Evolutionary conservation across 2,797 vertebrate species (phyloP), one percentile per base, ranked within the genome.

Genomic region (Nannoperca australis): DNA sequence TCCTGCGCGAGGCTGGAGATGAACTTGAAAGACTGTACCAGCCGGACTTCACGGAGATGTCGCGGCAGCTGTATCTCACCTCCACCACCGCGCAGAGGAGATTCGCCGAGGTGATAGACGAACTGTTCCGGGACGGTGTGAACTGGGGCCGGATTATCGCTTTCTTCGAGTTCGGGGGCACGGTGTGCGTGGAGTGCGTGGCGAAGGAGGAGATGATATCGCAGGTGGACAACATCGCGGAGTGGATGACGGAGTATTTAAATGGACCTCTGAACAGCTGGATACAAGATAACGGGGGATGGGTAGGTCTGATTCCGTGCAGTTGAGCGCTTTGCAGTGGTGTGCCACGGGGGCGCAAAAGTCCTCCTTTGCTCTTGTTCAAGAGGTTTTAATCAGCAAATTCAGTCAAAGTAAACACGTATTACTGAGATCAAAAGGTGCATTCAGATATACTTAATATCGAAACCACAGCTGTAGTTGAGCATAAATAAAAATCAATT

Each of bases 101-200:
- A 82, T 99, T 99, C 77, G 94, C 96, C 75, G 96, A 98, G 3
- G 98, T 99, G 89, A 96, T 97, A 79, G 97, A 98, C 87, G 98
- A 99, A 93, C 97, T 99, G 88, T 99, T 99, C 94, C 96, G 97
- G 92, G 98, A 99, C 18, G 98, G 97, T 7, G 96, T 99, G 78
- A 99, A 99, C 95, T 99, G 98, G 98, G 98, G 98, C 73, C 95
- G 98, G 80, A 98, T 99, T 54, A 97, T 99, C 88, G 98, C 98
- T 63, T 99, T 99, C 95, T 98, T 99, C 76, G 98, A 99, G 95
- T 99, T 99, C 45, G 98, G 98, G 7, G 97, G 97, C 7, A 96
- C 96, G 40, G 96, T 99, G 96, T 99, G 98, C 20, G 97, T 96
- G 86, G 98, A 99, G 93, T 98, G 98, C 85, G 96, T 96, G 89